phyloP scores from a whole-genome alignment of 2,113 vertebrate species.

The Upupa epops region DNA sequence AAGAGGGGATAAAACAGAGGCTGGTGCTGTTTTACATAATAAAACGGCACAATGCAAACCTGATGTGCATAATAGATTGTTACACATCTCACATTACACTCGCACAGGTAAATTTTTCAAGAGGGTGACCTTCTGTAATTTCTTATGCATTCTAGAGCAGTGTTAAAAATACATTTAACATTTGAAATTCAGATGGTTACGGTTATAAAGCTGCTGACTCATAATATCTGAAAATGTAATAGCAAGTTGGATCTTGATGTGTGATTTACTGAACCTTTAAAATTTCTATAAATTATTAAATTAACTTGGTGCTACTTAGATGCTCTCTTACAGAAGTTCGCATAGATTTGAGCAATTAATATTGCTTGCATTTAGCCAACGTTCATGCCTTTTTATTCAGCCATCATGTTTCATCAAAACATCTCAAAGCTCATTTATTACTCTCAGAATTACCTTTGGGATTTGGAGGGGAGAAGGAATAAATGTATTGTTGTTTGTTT shows the following conservation, averaged over 20 bases:
- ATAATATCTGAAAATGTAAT: constrained; percentile 78
- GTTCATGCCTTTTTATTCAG: neutral
- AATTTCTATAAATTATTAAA: constrained; percentile 73
- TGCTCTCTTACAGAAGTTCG: constrained; percentile 44
- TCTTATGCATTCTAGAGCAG: constrained; percentile 79
- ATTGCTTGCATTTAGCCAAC: neutral
- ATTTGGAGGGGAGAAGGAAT: fast-evolving
- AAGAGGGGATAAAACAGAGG: neutral
- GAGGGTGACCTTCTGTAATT: constrained; percentile 74
- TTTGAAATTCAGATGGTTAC: constrained; percentile 91
- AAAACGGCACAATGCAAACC: constrained; percentile 29
- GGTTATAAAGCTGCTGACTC: constrained; percentile 89
- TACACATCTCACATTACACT: constrained; percentile 71
- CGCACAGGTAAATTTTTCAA: constrained; percentile 64
- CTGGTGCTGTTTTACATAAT: neutral
- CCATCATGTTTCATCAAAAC: neutral
- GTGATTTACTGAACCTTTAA: constrained; percentile 72
- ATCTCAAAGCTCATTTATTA: neutral
- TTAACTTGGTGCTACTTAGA: constrained; percentile 54
- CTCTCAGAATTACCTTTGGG: neutral
- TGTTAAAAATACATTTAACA: constrained; percentile 86
- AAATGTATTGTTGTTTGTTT: neutral
- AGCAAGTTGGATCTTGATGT: constrained; percentile 46
- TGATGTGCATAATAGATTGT: constrained; percentile 57
- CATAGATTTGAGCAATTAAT: constrained; percentile 24